Evolutionary conservation across 64 coral and sea anemone genomes (phyloP), one percentile per base, ranked within the genome.

Genomic region (Pocillopora damicornis): DNA sequence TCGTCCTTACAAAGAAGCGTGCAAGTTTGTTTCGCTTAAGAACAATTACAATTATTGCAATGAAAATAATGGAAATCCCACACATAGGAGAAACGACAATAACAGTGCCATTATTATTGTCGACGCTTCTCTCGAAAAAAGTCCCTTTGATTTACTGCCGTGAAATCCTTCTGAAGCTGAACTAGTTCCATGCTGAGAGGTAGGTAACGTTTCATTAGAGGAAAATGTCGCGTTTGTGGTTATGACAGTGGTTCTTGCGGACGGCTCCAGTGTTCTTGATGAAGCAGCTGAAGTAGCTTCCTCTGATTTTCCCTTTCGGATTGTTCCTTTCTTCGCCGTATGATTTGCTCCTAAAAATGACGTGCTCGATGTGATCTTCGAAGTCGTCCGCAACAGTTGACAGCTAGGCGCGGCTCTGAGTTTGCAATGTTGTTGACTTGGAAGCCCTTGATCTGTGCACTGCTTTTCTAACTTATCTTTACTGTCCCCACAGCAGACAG

Each of bases 401-500:
- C 78, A 80, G 13, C 23, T 26, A 15, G 3, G n/a, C 60, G 30
- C 60, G 57, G 61, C 59, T 25, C 78, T 80, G 1, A 60, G 78
- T 62, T n/a, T 62, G 59, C 78, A 80, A 2, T 35, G 78, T 7
- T 23, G 59, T 1, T 80, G 59, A 0, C 15, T 80, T 62, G 78
- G 78, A 17, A 80, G 14, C 11, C 78, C 78, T 60, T 80, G 78
- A 12, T n/a, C 78, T 80, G 26, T 63, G 57, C 78, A 80, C n/a
- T 62, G 22, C 13, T 30, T 63, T 15, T 80, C 78, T 7, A 80
- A 35, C 35, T 63, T 58, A 34, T 80, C 78, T 80, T 15, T 80
- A 63, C 25, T 58, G 35, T 80, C 78, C 78, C 59, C 61, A 80
- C 78, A 80, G 12, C 78, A 80, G 22, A 62, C 8, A 9, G 78